Evolutionary conservation across 2,113 vertebrate genomes (phyloP).

Genomic region (Scartelaos histophorus): DNA sequence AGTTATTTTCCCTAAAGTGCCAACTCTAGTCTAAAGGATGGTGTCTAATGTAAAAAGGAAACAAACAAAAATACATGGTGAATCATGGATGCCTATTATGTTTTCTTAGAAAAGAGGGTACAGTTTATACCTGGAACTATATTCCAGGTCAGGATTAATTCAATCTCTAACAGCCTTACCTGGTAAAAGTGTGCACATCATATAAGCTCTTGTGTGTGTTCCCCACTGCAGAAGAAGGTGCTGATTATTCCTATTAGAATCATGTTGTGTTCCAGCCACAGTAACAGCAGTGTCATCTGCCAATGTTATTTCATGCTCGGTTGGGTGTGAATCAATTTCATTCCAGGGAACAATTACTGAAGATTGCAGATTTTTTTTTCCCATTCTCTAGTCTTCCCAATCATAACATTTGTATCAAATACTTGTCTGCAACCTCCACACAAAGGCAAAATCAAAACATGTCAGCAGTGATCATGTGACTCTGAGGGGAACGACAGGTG

Average conservation of each 20-base stretch:
- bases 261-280: slow-evolving; percentile 73
- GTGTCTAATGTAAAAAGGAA: too few relatives aligned
- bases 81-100: neutral
- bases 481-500: slow-evolving; percentile 46
- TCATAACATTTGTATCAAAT: slow-evolving; percentile 77
- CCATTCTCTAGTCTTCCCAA: slow-evolving; percentile 47
- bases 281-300: slow-evolving; percentile 79
- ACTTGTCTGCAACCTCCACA: slow-evolving; percentile 56
- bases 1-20: too few relatives aligned
- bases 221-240: slow-evolving; percentile 58
- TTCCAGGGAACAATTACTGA: slow-evolving; percentile 80
- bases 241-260: slow-evolving; percentile 77
- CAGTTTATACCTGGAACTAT: neutral
- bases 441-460: slow-evolving; percentile 59
- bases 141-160: slow-evolving; percentile 39
- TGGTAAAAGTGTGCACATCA: slow-evolving; percentile 34
- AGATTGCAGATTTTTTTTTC: slow-evolving; percentile 69
- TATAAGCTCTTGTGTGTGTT: slow-evolving; percentile 33
- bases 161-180: slow-evolving; percentile 22
- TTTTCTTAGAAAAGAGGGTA: neutral
- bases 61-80: neutral
- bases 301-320: slow-evolving; percentile 82
- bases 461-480: slow-evolving; percentile 49
- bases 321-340: slow-evolving; percentile 82
- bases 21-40: too few relatives aligned